phyloP scores from a whole-genome alignment of 2,888 invertebrate species.

The Sarcophaga rosellei region DNA sequence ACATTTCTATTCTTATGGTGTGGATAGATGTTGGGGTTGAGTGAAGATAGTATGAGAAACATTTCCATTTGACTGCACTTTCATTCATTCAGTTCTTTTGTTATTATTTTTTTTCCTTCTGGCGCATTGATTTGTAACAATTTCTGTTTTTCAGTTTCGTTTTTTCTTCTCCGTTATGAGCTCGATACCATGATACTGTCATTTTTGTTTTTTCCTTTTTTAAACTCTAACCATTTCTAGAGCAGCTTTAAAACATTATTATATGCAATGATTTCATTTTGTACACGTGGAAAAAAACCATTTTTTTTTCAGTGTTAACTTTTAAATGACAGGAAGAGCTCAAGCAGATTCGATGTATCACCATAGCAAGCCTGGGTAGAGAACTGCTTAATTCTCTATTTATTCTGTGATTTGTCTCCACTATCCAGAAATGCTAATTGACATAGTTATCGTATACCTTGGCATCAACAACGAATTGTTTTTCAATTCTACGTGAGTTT shows the following conservation, averaged over 20 bases:
- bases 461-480: too few species aligned
- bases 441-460: too few species aligned
- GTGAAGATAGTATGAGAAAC: conserved; percentile 1
- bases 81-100: conserved; percentile 46
- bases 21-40: background rate
- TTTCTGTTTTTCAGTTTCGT: background rate
- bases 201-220: conserved; percentile 7
- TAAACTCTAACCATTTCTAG: background rate
- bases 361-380: too few species aligned
- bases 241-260: background rate
- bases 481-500: too few species aligned
- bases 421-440: too few species aligned
- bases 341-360: too few species aligned
- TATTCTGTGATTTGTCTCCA: too few species aligned
- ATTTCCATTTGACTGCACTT: conserved; percentile 58
- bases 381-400: too few species aligned
- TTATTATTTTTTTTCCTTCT: conserved; percentile 6
- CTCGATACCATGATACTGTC: background rate
- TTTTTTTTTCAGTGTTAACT: background rate
- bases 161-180: background rate
- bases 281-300: background rate
- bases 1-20: background rate
- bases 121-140: conserved; percentile 36
- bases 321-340: too few species aligned
- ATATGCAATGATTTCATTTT: background rate